Evolutionary conservation across 2,797 vertebrate genomes (phyloP).

Genomic region (Neosilurus mollespiculum): DNA sequence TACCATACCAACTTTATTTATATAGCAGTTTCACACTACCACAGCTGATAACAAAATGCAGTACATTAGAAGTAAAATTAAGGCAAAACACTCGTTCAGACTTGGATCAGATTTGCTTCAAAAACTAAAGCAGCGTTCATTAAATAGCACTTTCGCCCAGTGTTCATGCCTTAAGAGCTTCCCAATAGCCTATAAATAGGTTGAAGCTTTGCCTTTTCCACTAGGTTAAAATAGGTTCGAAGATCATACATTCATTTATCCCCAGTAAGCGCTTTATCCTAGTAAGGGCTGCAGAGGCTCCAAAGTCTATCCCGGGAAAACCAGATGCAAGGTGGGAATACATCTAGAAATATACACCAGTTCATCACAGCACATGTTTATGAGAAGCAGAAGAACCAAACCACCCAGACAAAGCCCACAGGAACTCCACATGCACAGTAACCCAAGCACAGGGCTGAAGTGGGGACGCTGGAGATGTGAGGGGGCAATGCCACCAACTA

Average conservation of each 20-base stretch:
- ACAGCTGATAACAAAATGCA: too few species aligned
- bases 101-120: background rate
- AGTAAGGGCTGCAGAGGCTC: background rate
- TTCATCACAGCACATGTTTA: background rate
- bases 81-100: too few species aligned
- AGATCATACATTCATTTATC: conserved; percentile 15
- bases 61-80: too few species aligned
- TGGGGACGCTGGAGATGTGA: background rate
- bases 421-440: background rate
- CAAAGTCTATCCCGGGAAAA: background rate
- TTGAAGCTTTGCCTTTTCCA: background rate
- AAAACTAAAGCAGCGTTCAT: background rate
- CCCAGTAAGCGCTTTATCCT: background rate
- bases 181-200: conserved; percentile 23
- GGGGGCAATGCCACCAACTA: background rate
- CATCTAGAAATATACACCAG: background rate
- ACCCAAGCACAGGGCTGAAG: background rate
- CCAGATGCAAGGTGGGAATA: background rate
- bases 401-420: background rate
- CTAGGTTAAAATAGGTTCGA: background rate
- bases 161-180: background rate
- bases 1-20: too few species aligned
- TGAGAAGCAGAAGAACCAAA: background rate
- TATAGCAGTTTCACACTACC: too few species aligned
- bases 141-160: background rate